Base-by-base conservation (phyloP, 2,888 invertebrate species). In the Plusia festucae region DNA sequence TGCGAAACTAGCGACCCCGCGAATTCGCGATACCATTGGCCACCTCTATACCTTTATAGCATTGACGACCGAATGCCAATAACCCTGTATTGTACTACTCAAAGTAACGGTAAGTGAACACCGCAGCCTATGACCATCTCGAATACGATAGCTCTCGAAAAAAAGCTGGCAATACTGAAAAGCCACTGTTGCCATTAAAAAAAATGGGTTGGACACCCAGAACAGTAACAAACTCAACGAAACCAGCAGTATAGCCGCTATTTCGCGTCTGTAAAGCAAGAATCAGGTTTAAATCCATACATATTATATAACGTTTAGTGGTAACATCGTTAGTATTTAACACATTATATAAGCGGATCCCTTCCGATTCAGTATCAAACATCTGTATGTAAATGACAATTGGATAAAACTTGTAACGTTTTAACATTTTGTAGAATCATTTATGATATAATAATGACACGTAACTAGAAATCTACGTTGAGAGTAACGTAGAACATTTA, bases 371-470 rank as follows among this genome's bases (percentile, higher is more conserved):
- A 6, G 18, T 20, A 11, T 16, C 20, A 8, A 64, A 49, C 15
- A n/a, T 16, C 22, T 18, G 30, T 56, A 7, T 44, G 27, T 20
- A 70, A 57, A 52, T 22, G 51, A 16, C 44, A 22, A 16, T 62
- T 20, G 53, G 46, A 49, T 60, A 70, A 51, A 70, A 46, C 51
- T 66, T 57, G 66, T 34, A 58, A 62, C 40, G 24, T 66, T 57
- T 53, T 57, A 73, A 62, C 59, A 70, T 61, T 59, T 49, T 65
- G 59, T 75, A 74, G 70, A 68, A 67, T 74, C 13, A 76, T 69
- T 59, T 56, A 62, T 66, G 62, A 65, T 70, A 66, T 62, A 75
- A 61, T 62, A 62, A 66, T 75, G 71, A 66, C 76, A 75, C 66
- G 71, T 58, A 62, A 70, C 65, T 75, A 75, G 59, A 65, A 24